Evolutionary conservation across 2,888 invertebrate genomes (phyloP), one percentile per base, ranked within the genome.

Genomic region (Tetramorium bicarinatum): DNA sequence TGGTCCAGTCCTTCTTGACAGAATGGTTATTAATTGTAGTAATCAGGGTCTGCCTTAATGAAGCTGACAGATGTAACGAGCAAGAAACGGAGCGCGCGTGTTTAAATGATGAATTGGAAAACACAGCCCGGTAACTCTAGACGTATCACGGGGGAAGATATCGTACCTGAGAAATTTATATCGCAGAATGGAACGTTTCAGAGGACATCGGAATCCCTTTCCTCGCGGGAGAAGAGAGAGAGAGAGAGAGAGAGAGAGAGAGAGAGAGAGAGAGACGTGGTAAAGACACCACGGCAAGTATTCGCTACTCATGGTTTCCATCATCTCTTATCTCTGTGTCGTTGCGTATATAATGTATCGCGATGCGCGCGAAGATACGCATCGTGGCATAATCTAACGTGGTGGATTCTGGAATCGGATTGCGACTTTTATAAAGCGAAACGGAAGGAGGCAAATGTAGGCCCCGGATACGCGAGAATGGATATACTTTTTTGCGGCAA

Each of bases 401-500:
- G 59, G 72, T 8, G 47, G 21, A 69, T 79, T 56, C 29, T 34
- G 41, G 25, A 80, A 80, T 80, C 79, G 59, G 72, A 80, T 80
- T 71, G 71, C 72, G 59, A 38, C 25, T 80, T 71, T 49, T 79
- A 80, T 72, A 61, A 72, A 80, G 11, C 34, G 47, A 71, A 47
- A 71, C 21, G 47, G 34, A 21, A 59, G 44, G n/a, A 56, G 54
- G 69, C 34, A 69, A 67, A 79, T 21, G 59, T 52, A 80, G n/a
- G 21, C 47, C 15, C 29, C 49, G 47, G 29, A 72, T 47, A 80
- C 41, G 59, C 56, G 69, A 72, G 59, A 71, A 80, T 80, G 79
- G 47, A 80, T 80, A 59, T 72, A 80, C 72, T 80, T 79, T 79
- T 79, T 80, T 38, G 34, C 79, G 18, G 54, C 21, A 18, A 54